Evolutionary conservation across 2,113 vertebrate species (phyloP), one percentile per base, ranked within the genome.

Genomic region (Gasterosteus aculeatus): DNA sequence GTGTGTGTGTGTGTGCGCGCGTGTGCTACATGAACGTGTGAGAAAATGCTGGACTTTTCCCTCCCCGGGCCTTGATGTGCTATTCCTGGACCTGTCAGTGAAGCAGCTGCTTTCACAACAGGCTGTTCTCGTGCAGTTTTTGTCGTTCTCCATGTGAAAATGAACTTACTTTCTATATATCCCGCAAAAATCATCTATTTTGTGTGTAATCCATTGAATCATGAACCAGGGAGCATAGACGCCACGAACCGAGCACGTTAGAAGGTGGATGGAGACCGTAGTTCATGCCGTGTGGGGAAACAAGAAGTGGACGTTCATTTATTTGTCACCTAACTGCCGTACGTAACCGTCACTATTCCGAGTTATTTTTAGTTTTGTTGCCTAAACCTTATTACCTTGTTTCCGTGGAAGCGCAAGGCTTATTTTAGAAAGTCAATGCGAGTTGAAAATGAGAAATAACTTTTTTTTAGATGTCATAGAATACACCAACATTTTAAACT

Each of bases 401-500:
- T 44, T 44, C 14, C 5, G 12, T 7, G 42, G 5, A 46, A 46
- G 16, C 15, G 5, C 2, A 16, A 16, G 16, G 46, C 16, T 47
- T 47, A 47, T 47, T 47, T 47, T 7, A 16, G 16, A 15, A 18
- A 6, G 15, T 51, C 18, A n/a, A n/a, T n/a, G 19, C 47, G 10
- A 38, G 35, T n/a, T 7, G 2, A 51, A 51, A 38, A 38, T 38
- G 35, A 38, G 47, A 9, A 44, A 14, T 44, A 14, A 14, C 12
- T 44, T 42, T 10, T 46, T 46, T 5, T 12, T 44, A 46, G 42
- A 44, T 14, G 12, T 44, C 10, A 44, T 44, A 44, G 3, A 44
- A 46, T 44, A 83, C 39, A 38, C 31, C 7, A 41, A 71, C 26
- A 69, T 77, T 79, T 77, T 10, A 63, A 41, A 51, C 42, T 1